A percentile compares a stretch with the other conserved stretches of the same genome.
These are phyloP conservation scores for Elephas maximus DNA, from an alignment of 2,113 vertebrate genomes.

Conservation along the genomic window DNA sequence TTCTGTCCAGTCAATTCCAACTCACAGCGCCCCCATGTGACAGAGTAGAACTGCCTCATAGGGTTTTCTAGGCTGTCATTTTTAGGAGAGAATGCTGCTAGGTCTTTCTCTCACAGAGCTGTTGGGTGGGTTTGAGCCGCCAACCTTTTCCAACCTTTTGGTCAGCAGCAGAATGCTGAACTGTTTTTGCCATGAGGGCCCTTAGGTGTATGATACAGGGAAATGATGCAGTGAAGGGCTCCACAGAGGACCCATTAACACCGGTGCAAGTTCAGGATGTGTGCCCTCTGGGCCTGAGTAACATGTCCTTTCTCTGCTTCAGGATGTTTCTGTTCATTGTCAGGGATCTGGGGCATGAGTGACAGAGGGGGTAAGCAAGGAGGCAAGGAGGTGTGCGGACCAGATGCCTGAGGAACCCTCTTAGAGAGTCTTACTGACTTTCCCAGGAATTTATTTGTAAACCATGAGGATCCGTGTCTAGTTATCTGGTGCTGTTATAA, in stretches of 20 bases:
- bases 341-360: neutral
- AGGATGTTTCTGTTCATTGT: neutral
- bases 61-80: too few relatives aligned
- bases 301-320: neutral
- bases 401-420: neutral
- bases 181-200: too few relatives aligned
- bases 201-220: too few relatives aligned
- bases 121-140: too few relatives aligned
- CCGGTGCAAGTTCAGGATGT: neutral
- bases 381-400: neutral
- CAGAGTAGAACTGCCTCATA: too few relatives aligned
- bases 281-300: neutral
- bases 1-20: too few relatives aligned
- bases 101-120: too few relatives aligned
- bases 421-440: neutral
- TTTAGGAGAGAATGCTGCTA: too few relatives aligned
- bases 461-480: neutral
- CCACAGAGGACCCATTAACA: neutral
- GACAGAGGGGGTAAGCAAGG: neutral
- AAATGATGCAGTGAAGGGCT: neutral
- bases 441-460: neutral
- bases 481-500: too few relatives aligned
- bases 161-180: too few relatives aligned
- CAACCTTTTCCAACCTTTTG: too few relatives aligned
- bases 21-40: too few relatives aligned